A percentile compares a stretch with the other conserved stretches of the same genome.
phyloP scores from a whole-genome alignment of 2,888 invertebrate species.

The Aspidapion aeneum region DNA sequence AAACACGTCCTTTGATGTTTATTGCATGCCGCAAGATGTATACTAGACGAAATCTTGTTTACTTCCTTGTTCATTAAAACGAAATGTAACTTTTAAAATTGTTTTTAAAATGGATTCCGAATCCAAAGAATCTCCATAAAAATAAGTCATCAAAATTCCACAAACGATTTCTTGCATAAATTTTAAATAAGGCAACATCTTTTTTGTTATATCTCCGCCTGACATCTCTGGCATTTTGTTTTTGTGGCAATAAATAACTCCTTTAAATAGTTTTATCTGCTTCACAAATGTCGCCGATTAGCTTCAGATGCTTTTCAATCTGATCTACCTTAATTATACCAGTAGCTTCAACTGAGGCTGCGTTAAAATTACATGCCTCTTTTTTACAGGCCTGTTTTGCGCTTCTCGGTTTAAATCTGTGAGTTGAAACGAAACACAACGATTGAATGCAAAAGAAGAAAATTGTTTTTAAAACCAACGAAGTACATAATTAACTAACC shows the following conservation, averaged over 20 bases:
- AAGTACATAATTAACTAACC: neutral
- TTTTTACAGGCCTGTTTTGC: no score
- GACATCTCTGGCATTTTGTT: neutral
- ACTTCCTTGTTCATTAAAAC: neutral
- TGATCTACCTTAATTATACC: neutral
- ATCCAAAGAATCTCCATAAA: neutral
- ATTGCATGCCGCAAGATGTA: no score
- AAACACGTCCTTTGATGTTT: no score
- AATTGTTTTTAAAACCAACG: neutral
- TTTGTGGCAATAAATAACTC: neutral
- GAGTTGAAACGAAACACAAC: neutral
- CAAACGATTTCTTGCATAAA: neutral
- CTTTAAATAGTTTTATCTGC: neutral
- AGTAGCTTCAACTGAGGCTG: neutral
- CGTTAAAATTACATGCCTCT: neutral
- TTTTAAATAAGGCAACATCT: neutral
- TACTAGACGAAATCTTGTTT: neutral
- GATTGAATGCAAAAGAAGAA: neutral
- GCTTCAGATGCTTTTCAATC: neutral
- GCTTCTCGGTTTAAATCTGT: neutral
- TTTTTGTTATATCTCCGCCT: neutral
- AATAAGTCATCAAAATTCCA: neutral
- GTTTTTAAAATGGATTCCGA: neutral
- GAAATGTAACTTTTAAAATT: no score
- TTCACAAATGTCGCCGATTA: neutral